Evolutionary conservation across 92 coral and sea anemone species (phyloP).

Genomic region (Porites lobata): DNA sequence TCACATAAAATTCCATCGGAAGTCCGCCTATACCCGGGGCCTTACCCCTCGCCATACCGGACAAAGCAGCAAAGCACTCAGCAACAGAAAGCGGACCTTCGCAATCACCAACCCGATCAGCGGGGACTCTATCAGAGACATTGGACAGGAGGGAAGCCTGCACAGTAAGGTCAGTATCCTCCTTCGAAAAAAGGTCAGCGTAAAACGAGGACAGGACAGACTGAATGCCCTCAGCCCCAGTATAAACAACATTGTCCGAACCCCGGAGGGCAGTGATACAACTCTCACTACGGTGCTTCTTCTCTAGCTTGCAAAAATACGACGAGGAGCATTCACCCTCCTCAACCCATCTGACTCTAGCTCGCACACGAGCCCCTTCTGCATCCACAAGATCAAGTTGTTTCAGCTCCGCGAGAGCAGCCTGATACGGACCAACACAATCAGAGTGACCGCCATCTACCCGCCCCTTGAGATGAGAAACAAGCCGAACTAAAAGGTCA

Average conservation of each 20-base stretch:
- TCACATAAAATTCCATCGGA: conserved; percentile 50
- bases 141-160: background rate
- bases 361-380: too few species aligned
- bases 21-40: conserved; percentile 51
- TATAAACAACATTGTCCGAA: background rate
- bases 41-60: conserved; percentile 21
- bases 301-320: background rate
- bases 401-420: too few species aligned
- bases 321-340: too few species aligned
- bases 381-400: background rate
- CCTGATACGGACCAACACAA: too few species aligned
- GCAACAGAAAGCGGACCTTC: conserved; percentile 38
- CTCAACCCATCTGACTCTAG: too few species aligned
- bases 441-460: too few species aligned
- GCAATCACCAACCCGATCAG: background rate
- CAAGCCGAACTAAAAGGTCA: too few species aligned
- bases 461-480: too few species aligned
- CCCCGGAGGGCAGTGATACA: background rate
- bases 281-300: background rate
- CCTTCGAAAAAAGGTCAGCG: background rate
- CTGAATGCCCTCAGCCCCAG: background rate
- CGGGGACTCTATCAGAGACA: background rate
- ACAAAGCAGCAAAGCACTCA: conserved; percentile 37
- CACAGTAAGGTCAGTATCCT: background rate
- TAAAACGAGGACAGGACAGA: background rate